Evolutionary conservation across 2,797 vertebrate species (phyloP).

Genomic region (Poliocrania exsul): DNA sequence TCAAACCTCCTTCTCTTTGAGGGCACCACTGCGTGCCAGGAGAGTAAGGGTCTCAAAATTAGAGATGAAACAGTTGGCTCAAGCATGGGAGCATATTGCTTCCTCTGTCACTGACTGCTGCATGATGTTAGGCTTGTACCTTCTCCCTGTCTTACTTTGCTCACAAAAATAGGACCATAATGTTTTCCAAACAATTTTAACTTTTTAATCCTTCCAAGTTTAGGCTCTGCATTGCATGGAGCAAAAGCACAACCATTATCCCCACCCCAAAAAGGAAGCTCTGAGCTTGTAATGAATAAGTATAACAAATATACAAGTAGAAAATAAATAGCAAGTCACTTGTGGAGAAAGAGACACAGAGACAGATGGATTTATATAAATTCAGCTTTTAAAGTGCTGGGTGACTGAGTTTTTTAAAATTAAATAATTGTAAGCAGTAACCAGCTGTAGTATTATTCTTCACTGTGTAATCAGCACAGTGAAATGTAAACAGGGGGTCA

Average conservation of each 20-base stretch:
- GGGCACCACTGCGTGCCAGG: not conserved
- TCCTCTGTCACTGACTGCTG: not conserved
- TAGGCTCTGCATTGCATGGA: not conserved
- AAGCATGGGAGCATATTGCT: not conserved
- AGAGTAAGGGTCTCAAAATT: not conserved
- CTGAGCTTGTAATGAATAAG: not conserved
- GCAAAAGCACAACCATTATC: not conserved
- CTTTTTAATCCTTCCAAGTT: not conserved
- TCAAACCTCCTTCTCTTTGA: not conserved
- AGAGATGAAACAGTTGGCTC: not conserved
- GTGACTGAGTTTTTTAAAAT: not conserved
- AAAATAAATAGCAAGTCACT: not conserved
- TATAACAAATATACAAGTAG: not conserved
- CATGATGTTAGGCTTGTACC: not conserved
- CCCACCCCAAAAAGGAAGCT: not conserved
- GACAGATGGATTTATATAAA: constrained; percentile 15
- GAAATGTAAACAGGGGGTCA: constrained; percentile 44
- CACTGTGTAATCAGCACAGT: constrained; percentile 52
- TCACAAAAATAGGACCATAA: not conserved
- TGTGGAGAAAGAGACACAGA: not conserved
- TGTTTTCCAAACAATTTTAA: not conserved
- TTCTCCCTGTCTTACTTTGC: not conserved
- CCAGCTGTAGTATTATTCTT: constrained; percentile 24
- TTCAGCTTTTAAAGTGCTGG: constrained; percentile 12
- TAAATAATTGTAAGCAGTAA: constrained; percentile 43